Evolutionary conservation across 2,797 vertebrate species (phyloP).

Genomic region (Dendrocincla fuliginosa): DNA sequence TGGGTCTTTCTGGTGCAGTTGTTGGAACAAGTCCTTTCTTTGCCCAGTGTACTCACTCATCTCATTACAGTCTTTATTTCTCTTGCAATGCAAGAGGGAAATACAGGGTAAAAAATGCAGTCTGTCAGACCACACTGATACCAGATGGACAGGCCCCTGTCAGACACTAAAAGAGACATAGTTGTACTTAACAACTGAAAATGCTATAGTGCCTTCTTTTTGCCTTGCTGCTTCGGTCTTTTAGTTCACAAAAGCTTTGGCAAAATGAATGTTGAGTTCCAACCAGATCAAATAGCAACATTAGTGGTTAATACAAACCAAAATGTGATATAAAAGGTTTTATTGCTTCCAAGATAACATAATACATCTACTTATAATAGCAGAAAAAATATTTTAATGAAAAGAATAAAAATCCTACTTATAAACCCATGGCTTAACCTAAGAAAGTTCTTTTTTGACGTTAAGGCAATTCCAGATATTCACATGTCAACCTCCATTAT

Average conservation of each 20-base stretch:
- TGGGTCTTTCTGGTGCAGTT: not conserved
- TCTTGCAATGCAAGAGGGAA: not conserved
- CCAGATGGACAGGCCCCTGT: not conserved
- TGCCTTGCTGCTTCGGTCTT: not conserved
- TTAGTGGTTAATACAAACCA: not conserved
- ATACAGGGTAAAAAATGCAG: not conserved
- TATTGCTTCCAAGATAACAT: not conserved
- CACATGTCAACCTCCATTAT: slow-evolving; percentile 15
- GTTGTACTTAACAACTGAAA: not conserved
- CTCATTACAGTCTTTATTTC: not conserved
- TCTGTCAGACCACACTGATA: not conserved
- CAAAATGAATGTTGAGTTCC: not conserved
- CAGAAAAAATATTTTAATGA: not conserved
- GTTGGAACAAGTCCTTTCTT: not conserved
- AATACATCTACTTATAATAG: not conserved
- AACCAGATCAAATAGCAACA: not conserved
- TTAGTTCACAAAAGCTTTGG: not conserved
- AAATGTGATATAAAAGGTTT: not conserved
- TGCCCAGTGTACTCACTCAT: not conserved
- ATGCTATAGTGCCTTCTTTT: not conserved
- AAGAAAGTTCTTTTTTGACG: not conserved
- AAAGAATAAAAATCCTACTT: not conserved
- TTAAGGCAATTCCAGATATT: slow-evolving; percentile 31
- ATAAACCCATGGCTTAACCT: not conserved
- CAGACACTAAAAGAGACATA: not conserved